These are phyloP conservation scores for Gastrophryne carolinensis DNA, from an alignment of 2,797 vertebrate species.

Conservation along the genomic window DNA sequence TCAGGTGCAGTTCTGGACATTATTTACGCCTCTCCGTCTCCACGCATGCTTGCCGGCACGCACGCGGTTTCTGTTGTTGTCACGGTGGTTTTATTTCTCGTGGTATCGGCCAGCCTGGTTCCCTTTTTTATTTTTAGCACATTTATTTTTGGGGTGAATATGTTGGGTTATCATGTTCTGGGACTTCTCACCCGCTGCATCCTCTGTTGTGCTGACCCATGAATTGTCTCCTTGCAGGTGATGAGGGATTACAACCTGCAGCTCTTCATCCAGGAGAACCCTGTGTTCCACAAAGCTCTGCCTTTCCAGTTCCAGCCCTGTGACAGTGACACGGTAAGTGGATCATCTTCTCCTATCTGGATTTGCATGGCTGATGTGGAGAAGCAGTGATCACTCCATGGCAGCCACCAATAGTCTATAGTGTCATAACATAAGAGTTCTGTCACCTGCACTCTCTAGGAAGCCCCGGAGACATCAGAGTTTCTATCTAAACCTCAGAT, in stretches of 20 bases:
- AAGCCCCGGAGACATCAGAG: no score
- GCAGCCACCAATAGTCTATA: no score
- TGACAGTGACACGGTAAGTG: slow-evolving; percentile 92
- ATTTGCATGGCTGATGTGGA: no score
- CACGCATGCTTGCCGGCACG: background rate
- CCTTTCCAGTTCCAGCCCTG: slow-evolving; percentile 96
- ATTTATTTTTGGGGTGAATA: no score
- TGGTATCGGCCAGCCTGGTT: background rate
- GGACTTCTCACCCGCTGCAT: no score
- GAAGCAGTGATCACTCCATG: no score
- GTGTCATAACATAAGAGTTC: no score
- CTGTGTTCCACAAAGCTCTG: slow-evolving; percentile 88
- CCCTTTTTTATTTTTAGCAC: background rate
- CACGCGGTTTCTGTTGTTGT: background rate
- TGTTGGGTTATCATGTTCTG: no score
- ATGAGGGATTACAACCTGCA: slow-evolving; percentile 94
- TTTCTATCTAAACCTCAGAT: no score
- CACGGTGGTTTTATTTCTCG: background rate
- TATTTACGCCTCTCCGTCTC: background rate
- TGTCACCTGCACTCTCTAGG: no score
- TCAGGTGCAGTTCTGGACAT: background rate
- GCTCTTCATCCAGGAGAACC: slow-evolving; percentile 91
- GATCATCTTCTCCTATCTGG: background rate
- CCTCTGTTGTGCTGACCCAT: no score
- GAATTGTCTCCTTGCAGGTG: slow-evolving; percentile 74